Evolutionary conservation across 2,113 vertebrate genomes (phyloP), one percentile per base, ranked within the genome.

Genomic region (Proterorhinus semilunaris): DNA sequence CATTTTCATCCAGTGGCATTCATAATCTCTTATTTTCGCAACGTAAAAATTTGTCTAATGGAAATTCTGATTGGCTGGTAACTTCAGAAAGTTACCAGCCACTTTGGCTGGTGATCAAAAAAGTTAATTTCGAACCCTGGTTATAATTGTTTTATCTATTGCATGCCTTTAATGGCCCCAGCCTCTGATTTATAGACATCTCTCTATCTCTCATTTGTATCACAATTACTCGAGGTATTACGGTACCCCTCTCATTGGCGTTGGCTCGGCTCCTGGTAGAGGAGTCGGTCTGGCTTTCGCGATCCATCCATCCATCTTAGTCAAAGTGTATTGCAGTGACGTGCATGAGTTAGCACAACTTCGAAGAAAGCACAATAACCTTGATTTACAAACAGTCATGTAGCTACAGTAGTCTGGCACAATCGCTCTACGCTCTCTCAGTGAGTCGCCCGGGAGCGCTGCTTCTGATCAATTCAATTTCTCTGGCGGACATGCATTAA

Each of bases 241-340:
- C 27, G 42, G 10, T 13, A 7, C 10, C 43, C 10, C 53, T 27
- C 17, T 55, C 53, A 55, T 27, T 27, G 53, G 53, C 17, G 5
- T 58, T 58, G 55, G 55, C 55, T 58, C 27, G 6, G 27, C 42
- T 58, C 55, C 27, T 13, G 55, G 27, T 42, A 58, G 55, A 58
- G 21, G 27, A 21, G 10, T 58, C 27, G 6, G 10, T 58, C 12
- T 58, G 55, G 27, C 27, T 27, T 58, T 58, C 55, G 7, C 55
- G 11, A 1, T 15, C 11, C 55, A 15, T 58, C 13, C 55, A 58
- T 58, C 42, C 11, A 55, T 58, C 27, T 58, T 42, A 42, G 55
- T 36, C 27, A 42, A 42, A 42, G 7, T 7, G 55, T 58, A 10
- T 58, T 58, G 13, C 13, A 12, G 21, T 58, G 55, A 58, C 12